Evolutionary conservation across 2,113 vertebrate genomes (phyloP), one percentile per base, ranked within the genome.

Genomic region (Echinops telfairi): DNA sequence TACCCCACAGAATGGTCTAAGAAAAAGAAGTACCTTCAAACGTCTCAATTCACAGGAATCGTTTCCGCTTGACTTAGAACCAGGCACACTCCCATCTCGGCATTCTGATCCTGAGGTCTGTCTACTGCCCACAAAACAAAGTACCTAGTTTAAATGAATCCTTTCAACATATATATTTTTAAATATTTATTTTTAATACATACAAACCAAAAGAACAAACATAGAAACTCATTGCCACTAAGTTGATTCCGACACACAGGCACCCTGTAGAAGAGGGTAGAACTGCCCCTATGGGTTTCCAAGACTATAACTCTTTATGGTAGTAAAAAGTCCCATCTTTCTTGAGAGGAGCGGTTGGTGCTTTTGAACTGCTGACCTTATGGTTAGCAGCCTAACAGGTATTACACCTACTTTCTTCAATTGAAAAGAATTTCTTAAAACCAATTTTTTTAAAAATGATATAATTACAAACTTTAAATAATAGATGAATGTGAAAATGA

Each of bases 21-120:
- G 83, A 53, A 15, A 83, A 3, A 78, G 27, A 83, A 96, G 87
- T 98, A 98, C 98, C 98, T 98, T 97, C 82, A 97, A 78, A 62
- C 97, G 91, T 97, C 84, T 93, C 27, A 90, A 81, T 66, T 81
- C 84, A 20, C 33, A 92, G 0, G 93, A 94, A 93, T 98, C 97
- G 93, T 22, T 47, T 79, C 94, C 96, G 93, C 75, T 92, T 92
- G 95, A 36, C 96, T 97, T 98, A 20, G 31, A 53, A 96, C 96
- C 97, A 78, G 97, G 93, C 8, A 95, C 14, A 94, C 92, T 2
- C 1, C 96, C 91, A 75, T 97, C 92, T 76, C 86, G 43, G 93
- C 88, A 88, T 95, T 96, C 98, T 83, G 96, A 96, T 94, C 77
- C 83, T 66, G 97, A 92, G 19, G 66, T 84, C 89, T 98, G 97